Conservation (phyloP, 2,888 invertebrate genomes). For the Aphrophora alni region DNA sequence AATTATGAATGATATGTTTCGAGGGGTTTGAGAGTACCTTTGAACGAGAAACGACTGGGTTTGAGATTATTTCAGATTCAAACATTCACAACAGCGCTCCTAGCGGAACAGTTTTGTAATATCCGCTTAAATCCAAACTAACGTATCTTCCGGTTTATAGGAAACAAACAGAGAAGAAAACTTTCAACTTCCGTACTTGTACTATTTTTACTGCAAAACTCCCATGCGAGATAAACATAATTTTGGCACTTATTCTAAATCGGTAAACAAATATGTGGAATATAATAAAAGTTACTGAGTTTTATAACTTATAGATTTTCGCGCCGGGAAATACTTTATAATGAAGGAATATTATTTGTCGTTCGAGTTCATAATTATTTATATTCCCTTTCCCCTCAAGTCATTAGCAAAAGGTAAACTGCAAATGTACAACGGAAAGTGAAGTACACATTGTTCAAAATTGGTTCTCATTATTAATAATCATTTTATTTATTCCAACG, state of each 20-base stretch:
- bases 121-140: not conserved
- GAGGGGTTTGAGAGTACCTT: not conserved
- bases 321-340: not conserved
- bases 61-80: constrained; percentile 6
- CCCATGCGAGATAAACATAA: too few species aligned
- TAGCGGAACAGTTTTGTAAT: not conserved
- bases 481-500: too few species aligned
- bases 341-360: not conserved
- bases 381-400: not conserved
- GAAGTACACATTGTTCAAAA: too few species aligned
- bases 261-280: too few species aligned
- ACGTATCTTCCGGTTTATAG: not conserved
- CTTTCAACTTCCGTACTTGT: not conserved
- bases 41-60: not conserved
- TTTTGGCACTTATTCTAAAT: too few species aligned
- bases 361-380: not conserved
- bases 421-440: too few species aligned
- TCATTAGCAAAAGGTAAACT: not conserved
- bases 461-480: too few species aligned
- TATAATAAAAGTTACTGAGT: too few species aligned
- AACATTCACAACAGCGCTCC: not conserved
- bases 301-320: not conserved
- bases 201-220: not conserved
- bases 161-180: not conserved
- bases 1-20: not conserved